A percentile compares a stretch with the other conserved stretches of the same genome.
Conservation (phyloP, 64 coral and sea anemone species). For the Catalaphyllia jardinei region DNA sequence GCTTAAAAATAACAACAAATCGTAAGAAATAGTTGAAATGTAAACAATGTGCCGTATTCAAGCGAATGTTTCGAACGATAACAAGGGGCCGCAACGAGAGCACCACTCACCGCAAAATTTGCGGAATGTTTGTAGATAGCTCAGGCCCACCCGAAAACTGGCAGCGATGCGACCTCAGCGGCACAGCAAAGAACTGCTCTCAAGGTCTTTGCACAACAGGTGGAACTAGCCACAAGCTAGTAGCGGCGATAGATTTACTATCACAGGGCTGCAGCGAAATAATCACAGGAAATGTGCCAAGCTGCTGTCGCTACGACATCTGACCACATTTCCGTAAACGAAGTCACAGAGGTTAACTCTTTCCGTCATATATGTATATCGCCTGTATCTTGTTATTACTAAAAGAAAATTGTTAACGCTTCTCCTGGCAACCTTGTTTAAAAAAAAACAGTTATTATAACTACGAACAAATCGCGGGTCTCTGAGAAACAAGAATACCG, state of each 20-base stretch:
- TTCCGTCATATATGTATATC: not conserved
- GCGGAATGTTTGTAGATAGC: conserved; percentile 3
- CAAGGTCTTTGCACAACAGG: not conserved
- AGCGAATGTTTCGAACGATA: not conserved
- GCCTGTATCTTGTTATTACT: not conserved
- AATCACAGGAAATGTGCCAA: conserved; percentile 10
- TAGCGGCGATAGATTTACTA: not conserved
- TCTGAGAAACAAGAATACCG: not conserved
- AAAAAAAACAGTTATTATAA: not conserved
- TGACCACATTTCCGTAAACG: not conserved
- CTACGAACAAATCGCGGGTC: not conserved
- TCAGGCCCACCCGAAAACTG: not conserved
- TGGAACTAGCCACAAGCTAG: not conserved
- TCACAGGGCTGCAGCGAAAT: not conserved
- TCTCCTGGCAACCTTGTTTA: not conserved
- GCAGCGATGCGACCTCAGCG: not conserved
- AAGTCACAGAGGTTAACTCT: not conserved
- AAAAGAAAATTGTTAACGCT: not conserved
- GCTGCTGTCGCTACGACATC: not conserved
- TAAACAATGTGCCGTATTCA: conserved; percentile 17
- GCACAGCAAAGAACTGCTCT: not conserved
- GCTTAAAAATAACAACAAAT: conserved; percentile 16
- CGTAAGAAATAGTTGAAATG: not conserved
- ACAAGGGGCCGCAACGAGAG: not conserved
- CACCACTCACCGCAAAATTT: not conserved